Base-by-base conservation (phyloP, 2,888 invertebrate species). In the Dasysyrphus albostriatus region DNA sequence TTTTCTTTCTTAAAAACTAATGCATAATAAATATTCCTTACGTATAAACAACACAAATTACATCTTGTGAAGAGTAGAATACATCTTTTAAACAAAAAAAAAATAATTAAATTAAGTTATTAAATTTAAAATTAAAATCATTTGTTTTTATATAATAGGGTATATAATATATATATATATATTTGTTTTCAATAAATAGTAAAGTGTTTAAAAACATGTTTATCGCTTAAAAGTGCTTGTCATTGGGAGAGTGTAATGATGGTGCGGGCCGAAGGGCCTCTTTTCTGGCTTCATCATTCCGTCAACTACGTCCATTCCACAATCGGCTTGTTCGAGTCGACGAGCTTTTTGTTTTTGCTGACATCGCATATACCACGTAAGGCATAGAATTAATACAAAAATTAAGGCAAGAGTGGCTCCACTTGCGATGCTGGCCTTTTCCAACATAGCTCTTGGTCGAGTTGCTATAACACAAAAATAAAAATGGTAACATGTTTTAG, bases 371-470 rank as follows among this genome's bases (percentile, higher is more conserved):
- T 94, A 95, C 76, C 94, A 92, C 82, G 94, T 94, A 88, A 94
- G 91, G 90, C 94, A 94, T 80, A 95, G 92, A 88, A 95, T 93
- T 81, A 95, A 92, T 89, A 94, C 94, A 88, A 94, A 93, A 89
- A 95, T 93, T 80, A 94, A 93, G 54, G 94, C 95, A 89, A 94
- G 94, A 89, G 95, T 95, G 89, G 96, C 96, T 89, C 96, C 96
- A 90, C 96, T 96, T 88, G 96, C 96, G 93, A 97, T 96, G 92
- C 96, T 96, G 88, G 96, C 96, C 90, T 95, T 96, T 93, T 96
- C 96, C 91, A 96, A 93, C 95, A 96, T 95, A 89, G 95, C 95
- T 90, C 95, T 95, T 91, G 95, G 95, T 92, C 96, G 94, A 19
- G 87, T 83, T 37, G 87, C 87, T 87, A 51, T 72, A 49, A 69